phyloP scores from a whole-genome alignment of 1,140 invertebrate genomes.

The Papilio machaon region DNA sequence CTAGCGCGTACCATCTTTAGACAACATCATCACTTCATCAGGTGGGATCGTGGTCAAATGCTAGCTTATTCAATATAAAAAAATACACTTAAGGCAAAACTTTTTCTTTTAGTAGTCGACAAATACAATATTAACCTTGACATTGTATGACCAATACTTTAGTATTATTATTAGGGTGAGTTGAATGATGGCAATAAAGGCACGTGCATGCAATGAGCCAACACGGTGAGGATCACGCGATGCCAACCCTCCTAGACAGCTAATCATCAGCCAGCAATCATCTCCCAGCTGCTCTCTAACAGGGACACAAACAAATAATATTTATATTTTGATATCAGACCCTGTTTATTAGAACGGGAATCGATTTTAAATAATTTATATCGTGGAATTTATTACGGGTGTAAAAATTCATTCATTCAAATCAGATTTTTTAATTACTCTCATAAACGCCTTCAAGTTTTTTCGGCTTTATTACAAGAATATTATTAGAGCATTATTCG shows the following conservation, averaged over 20 bases:
- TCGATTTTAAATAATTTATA: background rate
- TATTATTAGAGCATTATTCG: no score
- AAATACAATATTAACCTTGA: background rate
- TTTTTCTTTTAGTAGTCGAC: no score
- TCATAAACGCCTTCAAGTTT: no score
- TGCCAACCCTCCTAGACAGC: constrained; percentile 2
- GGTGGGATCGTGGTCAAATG: no score
- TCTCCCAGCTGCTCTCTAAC: constrained; percentile 10
- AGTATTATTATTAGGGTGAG: background rate
- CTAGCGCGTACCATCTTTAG: no score
- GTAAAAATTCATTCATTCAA: no score
- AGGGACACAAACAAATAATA: constrained; percentile 31
- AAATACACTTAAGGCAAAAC: no score
- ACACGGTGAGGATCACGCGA: constrained; percentile 32
- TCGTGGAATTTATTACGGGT: no score
- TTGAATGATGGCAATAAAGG: constrained; percentile 23
- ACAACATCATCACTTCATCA: no score
- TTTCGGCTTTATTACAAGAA: no score
- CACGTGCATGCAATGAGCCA: constrained; percentile 36
- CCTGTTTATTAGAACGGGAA: background rate
- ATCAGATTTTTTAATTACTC: no score
- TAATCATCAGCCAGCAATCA: constrained; percentile 30
- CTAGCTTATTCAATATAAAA: no score
- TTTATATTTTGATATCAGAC: background rate
- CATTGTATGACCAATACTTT: background rate